phyloP scores from a whole-genome alignment of 2,113 vertebrate genomes.

The Varanus salvator region DNA sequence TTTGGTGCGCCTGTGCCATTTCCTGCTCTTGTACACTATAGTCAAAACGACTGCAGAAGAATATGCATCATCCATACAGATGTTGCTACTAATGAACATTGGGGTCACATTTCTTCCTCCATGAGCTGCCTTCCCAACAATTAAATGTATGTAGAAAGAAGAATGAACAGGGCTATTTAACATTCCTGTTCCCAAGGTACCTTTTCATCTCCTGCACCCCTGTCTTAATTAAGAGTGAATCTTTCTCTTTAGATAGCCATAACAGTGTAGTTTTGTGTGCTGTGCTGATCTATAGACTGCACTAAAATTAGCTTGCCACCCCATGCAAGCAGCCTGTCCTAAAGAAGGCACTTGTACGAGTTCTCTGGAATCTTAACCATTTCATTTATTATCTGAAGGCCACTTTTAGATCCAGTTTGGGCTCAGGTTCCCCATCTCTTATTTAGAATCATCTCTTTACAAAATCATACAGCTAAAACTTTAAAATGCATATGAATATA shows the following conservation, averaged over 20 bases:
- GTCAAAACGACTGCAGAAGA: neutral
- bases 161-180: neutral
- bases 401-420: too few species aligned
- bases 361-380: neutral
- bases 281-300: neutral
- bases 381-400: neutral
- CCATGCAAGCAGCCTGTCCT: too few species aligned
- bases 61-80: neutral
- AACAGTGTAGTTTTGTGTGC: neutral
- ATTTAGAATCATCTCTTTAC: neutral
- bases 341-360: neutral
- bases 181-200: neutral
- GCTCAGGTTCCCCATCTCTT: neutral
- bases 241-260: slow-evolving; percentile 4
- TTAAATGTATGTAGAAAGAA: neutral
- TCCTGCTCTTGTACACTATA: neutral
- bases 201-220: neutral
- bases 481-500: neutral
- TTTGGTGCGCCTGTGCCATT: neutral
- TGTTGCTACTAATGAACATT: neutral
- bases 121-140: neutral
- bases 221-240: neutral
- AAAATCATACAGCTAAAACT: neutral
- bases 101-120: neutral
- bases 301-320: neutral